Base-by-base conservation (phyloP, 2,113 vertebrate species). In the Passer montanus region DNA sequence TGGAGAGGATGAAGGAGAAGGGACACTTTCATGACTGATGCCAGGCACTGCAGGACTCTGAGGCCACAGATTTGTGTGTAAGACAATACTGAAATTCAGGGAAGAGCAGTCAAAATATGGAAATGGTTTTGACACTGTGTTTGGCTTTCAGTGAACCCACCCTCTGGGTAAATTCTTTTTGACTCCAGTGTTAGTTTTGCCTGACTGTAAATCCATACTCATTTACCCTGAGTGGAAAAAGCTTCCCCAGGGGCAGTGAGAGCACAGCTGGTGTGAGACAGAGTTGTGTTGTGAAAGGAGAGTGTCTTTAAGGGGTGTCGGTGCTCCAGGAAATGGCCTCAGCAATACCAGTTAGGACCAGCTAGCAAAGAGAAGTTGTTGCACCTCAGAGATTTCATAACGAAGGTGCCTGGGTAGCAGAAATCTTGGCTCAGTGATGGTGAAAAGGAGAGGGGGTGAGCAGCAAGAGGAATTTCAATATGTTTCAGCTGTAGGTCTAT, bases 91-190 rank as follows among this genome's bases (percentile, higher is more conserved):
- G 83, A 93, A 90, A 86, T 90, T 80, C 44, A 64, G 26, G 22
- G 63, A 86, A 74, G 20, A 85, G 59, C 58, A 74, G 44, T 63
- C 55, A 91, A 88, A 96, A 90, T 67, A 83, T 17, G 43, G 72
- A 88, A 88, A n/a, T 63, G 10, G 9, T 86, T 95, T 80, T 70
- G 72, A 77, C 0, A 3, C 62, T 37, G 35, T 76, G 26, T 74
- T 93, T 86, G 39, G 52, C 56, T 94, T 91, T 72, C 81, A 59
- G 30, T 49, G 55, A 90, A 84, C 52, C 52, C 3, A 9, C 50
- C 55, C 56, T 94, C 83, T 60, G 68, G 85, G 55, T 93, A 92
- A 88, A 90, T 92, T 84, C 46, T 68, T 88, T 91, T 87, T 92
- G 14, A 86, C 41, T 95, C 31, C 23, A 30, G 2, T 72, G 31